Evolutionary conservation across 1,140 invertebrate genomes (phyloP).

Genomic region (Apis cerana): DNA sequence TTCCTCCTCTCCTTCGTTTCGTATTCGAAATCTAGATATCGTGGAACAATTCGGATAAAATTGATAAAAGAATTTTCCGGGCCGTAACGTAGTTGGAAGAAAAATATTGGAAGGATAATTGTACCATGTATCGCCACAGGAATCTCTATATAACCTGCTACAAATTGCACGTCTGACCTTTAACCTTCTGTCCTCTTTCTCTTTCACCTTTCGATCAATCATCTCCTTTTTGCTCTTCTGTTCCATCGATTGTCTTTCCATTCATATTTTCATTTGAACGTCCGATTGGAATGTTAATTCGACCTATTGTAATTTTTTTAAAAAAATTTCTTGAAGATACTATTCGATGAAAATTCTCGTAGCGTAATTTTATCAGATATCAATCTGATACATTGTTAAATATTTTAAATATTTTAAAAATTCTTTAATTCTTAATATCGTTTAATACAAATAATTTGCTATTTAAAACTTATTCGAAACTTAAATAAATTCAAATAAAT

Average conservation of each 20-base stretch:
- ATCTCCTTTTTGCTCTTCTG: background rate
- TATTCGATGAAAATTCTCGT: no score
- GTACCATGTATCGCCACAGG: constrained; percentile 20
- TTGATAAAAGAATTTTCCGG: constrained; percentile 16
- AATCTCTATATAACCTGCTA: constrained; percentile 50
- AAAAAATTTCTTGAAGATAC: background rate
- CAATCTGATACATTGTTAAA: no score
- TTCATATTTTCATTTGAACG: background rate
- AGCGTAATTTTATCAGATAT: no score
- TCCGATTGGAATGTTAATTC: background rate
- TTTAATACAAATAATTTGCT: no score
- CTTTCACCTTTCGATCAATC: background rate
- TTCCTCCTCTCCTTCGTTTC: background rate
- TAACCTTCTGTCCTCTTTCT: constrained; percentile 46
- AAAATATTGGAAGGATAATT: constrained; percentile 32
- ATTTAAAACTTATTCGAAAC: no score
- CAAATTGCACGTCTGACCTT: constrained; percentile 61
- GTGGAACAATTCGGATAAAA: background rate
- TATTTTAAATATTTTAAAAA: no score
- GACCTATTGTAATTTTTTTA: background rate
- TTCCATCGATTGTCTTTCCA: background rate
- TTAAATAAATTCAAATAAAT: no score
- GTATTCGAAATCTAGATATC: background rate
- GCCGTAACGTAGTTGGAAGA: background rate
- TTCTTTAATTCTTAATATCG: no score